These are phyloP conservation scores for Epsilonema sp. DNA, from an alignment of 2,888 invertebrate species.

Conservation along the genomic window DNA sequence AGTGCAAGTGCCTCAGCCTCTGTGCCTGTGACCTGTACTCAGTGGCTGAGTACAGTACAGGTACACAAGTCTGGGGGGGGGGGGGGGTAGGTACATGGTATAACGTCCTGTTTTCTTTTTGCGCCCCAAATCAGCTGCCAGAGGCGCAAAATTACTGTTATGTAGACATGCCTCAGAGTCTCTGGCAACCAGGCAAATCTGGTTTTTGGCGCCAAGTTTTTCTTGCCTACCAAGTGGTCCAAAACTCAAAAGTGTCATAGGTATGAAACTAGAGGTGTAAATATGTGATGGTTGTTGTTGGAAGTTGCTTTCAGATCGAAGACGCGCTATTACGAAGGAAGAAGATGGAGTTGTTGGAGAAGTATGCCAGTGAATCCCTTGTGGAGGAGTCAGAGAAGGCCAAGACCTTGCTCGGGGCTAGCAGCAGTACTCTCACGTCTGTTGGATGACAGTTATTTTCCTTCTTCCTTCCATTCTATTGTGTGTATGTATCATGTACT, in stretches of 20 bases:
- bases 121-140: background rate
- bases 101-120: slow-evolving; percentile 9
- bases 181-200: too few species aligned
- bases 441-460: too few species aligned
- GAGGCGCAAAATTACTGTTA: too few species aligned
- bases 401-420: slow-evolving; percentile 7
- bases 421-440: too few species aligned
- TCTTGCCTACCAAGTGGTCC: background rate
- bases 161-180: too few species aligned
- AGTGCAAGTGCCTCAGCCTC: too few species aligned
- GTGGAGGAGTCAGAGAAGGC: slow-evolving; percentile 6
- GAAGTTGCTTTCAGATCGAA: slow-evolving; percentile 46
- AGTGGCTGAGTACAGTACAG: too few species aligned
- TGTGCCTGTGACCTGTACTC: too few species aligned
- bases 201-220: background rate
- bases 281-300: background rate
- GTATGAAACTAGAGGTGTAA: slow-evolving; percentile 6
- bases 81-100: too few species aligned
- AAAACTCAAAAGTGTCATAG: background rate
- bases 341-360: slow-evolving; percentile 71
- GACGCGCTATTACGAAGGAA: slow-evolving; percentile 68
- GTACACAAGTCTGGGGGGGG: too few species aligned
- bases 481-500: too few species aligned
- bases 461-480: too few species aligned
- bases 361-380: slow-evolving; percentile 40